These are phyloP conservation scores for Limonius californicus DNA, from an alignment of 1,140 invertebrate genomes.

Conservation along the genomic window DNA sequence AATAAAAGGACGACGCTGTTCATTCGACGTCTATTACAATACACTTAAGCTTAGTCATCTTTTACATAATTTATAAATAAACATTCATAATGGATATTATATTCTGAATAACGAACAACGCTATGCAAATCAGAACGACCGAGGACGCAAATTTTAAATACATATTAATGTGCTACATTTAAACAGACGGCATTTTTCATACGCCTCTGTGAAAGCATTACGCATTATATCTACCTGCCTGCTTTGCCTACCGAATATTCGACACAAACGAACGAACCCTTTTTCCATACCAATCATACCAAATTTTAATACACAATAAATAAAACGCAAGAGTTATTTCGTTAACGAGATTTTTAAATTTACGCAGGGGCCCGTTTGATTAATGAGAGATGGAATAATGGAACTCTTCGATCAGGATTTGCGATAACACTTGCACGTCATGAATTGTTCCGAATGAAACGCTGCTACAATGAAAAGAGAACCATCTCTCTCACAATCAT, in stretches of 20 bases:
- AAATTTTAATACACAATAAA: conserved; percentile 42
- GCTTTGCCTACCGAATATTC: neutral
- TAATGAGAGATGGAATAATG: conserved; percentile 39
- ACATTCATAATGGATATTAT: conserved; percentile 47
- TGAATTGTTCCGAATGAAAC: conserved; percentile 19
- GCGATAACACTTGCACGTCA: conserved; percentile 35
- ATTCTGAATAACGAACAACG: conserved; percentile 36
- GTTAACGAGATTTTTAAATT: conserved; percentile 41
- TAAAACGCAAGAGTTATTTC: conserved; percentile 42
- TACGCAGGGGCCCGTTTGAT: conserved; percentile 34
- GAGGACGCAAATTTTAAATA: conserved; percentile 40
- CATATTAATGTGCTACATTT: conserved; percentile 4
- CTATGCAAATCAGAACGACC: conserved; percentile 45
- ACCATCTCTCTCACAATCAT: conserved; percentile 1
- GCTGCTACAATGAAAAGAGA: neutral
- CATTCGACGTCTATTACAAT: conserved; percentile 26
- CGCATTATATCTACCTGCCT: neutral
- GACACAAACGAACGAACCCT: conserved; percentile 2
- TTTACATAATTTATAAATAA: conserved; percentile 49
- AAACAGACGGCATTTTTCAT: neutral
- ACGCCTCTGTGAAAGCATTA: neutral
- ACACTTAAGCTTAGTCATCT: conserved; percentile 29
- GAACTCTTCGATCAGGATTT: conserved; percentile 38
- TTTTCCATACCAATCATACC: conserved; percentile 6
- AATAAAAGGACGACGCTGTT: conserved; percentile 17